These are phyloP conservation scores for Ctenoplectra terminalis DNA, from an alignment of 1,140 invertebrate species.

Conservation along the genomic window DNA sequence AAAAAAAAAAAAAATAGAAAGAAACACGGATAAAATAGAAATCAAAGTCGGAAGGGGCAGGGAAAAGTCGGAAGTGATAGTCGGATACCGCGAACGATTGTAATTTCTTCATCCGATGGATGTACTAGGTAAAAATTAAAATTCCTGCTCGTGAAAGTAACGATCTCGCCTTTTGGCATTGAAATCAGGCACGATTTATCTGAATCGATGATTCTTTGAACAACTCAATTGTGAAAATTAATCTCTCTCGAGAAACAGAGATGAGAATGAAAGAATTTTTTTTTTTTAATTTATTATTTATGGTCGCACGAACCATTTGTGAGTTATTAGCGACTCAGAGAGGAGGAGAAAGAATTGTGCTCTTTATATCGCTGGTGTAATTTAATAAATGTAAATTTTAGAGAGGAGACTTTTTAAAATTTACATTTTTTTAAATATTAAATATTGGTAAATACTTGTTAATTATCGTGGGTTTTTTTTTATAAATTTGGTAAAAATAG, in stretches of 20 bases:
- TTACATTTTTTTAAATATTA: too few relatives aligned
- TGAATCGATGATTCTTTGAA: background rate
- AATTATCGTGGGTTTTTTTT: too few relatives aligned
- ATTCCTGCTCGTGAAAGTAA: slow-evolving; percentile 24
- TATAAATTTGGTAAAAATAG: too few relatives aligned
- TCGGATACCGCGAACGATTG: slow-evolving; percentile 33
- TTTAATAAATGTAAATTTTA: too few relatives aligned
- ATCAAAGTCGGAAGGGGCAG: slow-evolving; percentile 72
- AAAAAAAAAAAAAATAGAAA: slow-evolving; percentile 28
- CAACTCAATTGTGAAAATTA: background rate
- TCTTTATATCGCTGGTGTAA: too few relatives aligned
- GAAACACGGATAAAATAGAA: slow-evolving; percentile 73
- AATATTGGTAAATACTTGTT: too few relatives aligned
- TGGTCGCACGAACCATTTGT: too few relatives aligned
- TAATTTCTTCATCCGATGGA: slow-evolving; percentile 44
- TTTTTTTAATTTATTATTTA: too few relatives aligned
- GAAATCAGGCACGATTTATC: background rate
- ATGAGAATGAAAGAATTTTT: too few relatives aligned
- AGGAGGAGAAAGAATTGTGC: background rate
- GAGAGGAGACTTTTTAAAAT: too few relatives aligned
- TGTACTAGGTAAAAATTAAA: slow-evolving; percentile 4
- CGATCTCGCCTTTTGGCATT: background rate
- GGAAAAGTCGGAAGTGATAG: slow-evolving; percentile 70
- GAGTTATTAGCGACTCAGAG: too few relatives aligned
- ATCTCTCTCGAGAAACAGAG: background rate